Evolutionary conservation across 2,113 vertebrate species (phyloP).

Genomic region (Eurystomus gularis): DNA sequence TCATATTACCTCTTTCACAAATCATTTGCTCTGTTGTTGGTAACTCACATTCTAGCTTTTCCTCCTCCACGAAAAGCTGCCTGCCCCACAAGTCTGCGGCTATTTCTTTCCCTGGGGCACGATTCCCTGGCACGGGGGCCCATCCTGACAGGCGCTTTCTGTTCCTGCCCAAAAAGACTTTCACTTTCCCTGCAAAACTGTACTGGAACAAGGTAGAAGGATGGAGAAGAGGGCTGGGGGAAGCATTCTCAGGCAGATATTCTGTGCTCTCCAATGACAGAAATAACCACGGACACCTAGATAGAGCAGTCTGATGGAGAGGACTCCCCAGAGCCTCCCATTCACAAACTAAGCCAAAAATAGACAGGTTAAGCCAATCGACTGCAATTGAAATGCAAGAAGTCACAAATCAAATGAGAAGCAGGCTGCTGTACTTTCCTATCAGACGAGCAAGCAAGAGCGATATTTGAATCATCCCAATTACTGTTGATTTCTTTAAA

Average conservation of each 20-base stretch:
- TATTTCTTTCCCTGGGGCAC: slow-evolving; percentile 2
- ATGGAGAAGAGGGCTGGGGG: not conserved
- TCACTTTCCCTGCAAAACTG: not conserved
- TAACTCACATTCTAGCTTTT: slow-evolving; percentile 12
- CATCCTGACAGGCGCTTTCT: not conserved
- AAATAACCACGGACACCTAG: not conserved
- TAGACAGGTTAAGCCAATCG: not conserved
- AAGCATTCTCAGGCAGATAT: not conserved
- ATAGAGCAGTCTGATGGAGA: not conserved
- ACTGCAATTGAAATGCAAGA: not conserved
- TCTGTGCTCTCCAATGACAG: accelerated
- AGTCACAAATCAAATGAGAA: not conserved
- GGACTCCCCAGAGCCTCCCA: not conserved
- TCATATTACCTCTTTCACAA: slow-evolving; percentile 56
- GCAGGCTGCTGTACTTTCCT: not conserved
- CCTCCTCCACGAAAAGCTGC: not conserved
- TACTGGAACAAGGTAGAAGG: not conserved
- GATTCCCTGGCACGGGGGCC: not conserved
- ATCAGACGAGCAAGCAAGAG: not conserved
- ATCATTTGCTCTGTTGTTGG: not conserved
- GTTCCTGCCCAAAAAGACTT: not conserved
- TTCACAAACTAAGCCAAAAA: not conserved
- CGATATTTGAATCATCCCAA: not conserved
- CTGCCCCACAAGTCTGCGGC: not conserved
- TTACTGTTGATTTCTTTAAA: not conserved